Evolutionary conservation across 2,888 invertebrate species (phyloP), one percentile per base, ranked within the genome.

Genomic region (Leucoptera coffeella): DNA sequence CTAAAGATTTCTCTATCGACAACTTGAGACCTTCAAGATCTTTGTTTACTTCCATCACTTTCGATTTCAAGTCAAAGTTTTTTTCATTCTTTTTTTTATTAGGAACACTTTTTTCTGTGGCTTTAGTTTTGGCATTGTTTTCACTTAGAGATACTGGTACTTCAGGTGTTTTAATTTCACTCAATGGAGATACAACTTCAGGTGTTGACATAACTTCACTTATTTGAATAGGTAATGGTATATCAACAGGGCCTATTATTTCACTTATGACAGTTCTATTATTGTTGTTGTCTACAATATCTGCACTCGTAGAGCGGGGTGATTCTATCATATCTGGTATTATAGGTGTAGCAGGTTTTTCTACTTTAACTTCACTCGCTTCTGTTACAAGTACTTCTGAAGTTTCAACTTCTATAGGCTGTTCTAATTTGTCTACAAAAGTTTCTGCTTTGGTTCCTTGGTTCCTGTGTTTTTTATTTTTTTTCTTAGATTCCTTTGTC

Each of bases 1-100:
- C 65, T 31, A 69, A 41, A 12, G 69, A 65, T 31, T 47, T 52
- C 41, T 69, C 69, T 29, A 69, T 61, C 1, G 67, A 65, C 11
- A 52, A 26, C 27, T 58, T 50, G 23, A 69, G 39, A 27, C 59
- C 65, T 36, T 67, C 62, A 61, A 69, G 59, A 27, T 64, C 65
- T 40, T 57, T 47, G 33, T 59, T 64, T 0, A 67, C 67, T 42
- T 65, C 65, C 40, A 64, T 50, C 39, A 62, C 58, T 49, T 65
- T 62, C 1, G 64, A 60, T 43, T 61, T 64, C 2, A 64, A 38
- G 35, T 59, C 60, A 4, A 52, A n/a, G n/a, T n/a, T 61, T 33
- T 58, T 60, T 38, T 59, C 58, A 14, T 12, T 10, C 28, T 43
- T 39, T 25, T 39, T 40, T 17, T 20, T 28, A 23, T 29, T 29